Evolutionary conservation across 1,140 invertebrate species (phyloP), one percentile per base, ranked within the genome.

Genomic region (Lepidostoma basale): DNA sequence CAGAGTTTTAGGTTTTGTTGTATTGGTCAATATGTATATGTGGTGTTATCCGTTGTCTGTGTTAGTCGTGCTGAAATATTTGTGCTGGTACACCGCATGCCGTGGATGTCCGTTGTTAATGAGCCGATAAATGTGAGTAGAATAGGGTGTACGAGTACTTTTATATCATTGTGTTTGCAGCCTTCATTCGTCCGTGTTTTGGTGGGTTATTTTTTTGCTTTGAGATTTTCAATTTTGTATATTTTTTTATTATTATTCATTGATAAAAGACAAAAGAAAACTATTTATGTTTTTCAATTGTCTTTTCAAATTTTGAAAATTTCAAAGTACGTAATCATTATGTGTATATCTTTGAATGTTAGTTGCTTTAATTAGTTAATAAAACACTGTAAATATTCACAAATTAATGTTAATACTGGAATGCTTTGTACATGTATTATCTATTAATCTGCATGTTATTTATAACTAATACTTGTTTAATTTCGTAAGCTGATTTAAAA

Each of bases 51-150:
- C 26, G 45, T 56, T 56, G 52, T 56, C 52, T 36, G 52, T 56
- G 28, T 56, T 56, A 56, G 52, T 18, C 52, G 28, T 56, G 25
- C 36, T 56, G 52, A 56, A 20, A 42, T 64, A n/a, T 54, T 23
- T 0, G 16, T 65, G 28, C 56, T 39, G 63, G 36, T 56, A 33
- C 63, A 40, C 20, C 49, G 63, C 63, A 65, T 65, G 63, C 45
- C 12, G 49, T 54, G 63, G 49, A 22, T 47, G 12, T 16, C 33
- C 8, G 14, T 40, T 40, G 20, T 30, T 30, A 42, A 28, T 56
- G 47, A 65, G 63, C 63, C 20, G 63, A 26, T 28, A 39, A 40
- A 54, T 65, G 63, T 65, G 49, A 65, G 63, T 65, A 65, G 26
- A 25, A n/a, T n/a, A 12, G 6, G 42, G 16, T n/a, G n/a, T n/a